These are phyloP conservation scores for Cynoglossus semilaevis DNA, from an alignment of 2,113 vertebrate species.

Conservation along the genomic window DNA sequence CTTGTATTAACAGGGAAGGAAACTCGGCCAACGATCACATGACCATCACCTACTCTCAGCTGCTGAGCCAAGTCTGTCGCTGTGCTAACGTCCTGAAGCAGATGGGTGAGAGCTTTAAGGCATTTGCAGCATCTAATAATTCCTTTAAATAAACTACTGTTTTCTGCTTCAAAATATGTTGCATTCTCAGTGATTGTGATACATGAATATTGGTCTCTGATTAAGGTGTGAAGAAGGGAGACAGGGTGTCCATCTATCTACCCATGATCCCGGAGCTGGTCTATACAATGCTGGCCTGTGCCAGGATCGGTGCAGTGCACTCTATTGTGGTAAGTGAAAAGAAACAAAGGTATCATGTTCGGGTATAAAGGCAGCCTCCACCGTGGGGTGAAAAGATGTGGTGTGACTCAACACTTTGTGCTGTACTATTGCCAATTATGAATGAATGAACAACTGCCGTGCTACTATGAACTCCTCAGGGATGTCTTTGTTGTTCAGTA, in stretches of 20 bases:
- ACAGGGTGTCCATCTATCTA: constrained; percentile 80
- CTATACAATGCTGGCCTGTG: constrained; percentile 80
- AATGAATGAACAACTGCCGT: no score
- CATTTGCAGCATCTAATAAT: neutral
- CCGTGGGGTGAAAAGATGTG: no score
- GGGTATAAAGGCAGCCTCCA: no score
- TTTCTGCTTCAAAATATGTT: neutral
- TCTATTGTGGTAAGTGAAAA: constrained; percentile 75
- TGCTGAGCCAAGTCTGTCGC: constrained; percentile 78
- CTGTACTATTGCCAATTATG: no score
- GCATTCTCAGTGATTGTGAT: neutral
- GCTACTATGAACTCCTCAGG: no score
- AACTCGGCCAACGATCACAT: constrained; percentile 74
- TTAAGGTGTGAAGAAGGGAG: constrained; percentile 79
- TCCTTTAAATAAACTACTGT: neutral
- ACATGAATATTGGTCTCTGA: constrained; percentile 26
- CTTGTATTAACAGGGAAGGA: constrained; percentile 73
- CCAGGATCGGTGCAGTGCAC: constrained; percentile 80
- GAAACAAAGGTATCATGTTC: neutral
- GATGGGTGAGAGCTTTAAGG: constrained; percentile 67
- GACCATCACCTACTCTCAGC: constrained; percentile 75
- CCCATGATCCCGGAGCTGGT: constrained; percentile 84
- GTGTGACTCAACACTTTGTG: no score
- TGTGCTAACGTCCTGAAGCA: constrained; percentile 77
- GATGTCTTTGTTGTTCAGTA: no score